A percentile compares a stretch with the other conserved stretches of the same genome.
phyloP scores from a whole-genome alignment of 2,113 vertebrate genomes.

The Rattus rattus region DNA sequence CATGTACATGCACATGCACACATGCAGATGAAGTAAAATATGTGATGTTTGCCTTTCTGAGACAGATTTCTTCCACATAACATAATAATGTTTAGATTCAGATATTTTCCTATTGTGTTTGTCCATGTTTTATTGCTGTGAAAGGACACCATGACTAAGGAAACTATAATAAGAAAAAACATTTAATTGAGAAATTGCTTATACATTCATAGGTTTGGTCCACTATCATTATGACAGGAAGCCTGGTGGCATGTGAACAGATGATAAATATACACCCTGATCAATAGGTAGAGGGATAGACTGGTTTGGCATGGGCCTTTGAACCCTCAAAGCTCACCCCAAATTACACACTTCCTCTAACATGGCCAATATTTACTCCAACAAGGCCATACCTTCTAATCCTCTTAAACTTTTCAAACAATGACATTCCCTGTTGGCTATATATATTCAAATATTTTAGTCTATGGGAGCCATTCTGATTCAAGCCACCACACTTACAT shows the following conservation, averaged over 20 bases:
- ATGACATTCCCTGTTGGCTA: neutral
- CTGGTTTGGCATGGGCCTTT: neutral
- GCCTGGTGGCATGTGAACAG: neutral
- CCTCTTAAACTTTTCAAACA: neutral
- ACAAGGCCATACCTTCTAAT: neutral
- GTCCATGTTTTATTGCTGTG: neutral
- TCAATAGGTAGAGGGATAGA: neutral
- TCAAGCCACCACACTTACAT: neutral
- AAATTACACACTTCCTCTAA: neutral
- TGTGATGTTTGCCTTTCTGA: neutral
- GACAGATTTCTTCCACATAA: neutral
- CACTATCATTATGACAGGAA: neutral
- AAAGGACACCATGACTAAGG: neutral
- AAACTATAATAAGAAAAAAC: neutral
- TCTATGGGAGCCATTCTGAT: neutral
- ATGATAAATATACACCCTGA: neutral
- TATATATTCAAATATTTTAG: too few species aligned
- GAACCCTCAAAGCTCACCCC: neutral
- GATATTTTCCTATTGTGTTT: neutral
- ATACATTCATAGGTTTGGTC: neutral
- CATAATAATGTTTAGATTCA: too few species aligned
- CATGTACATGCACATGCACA: neutral
- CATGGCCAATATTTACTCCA: too few species aligned
- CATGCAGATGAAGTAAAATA: neutral
- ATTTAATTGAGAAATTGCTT: neutral